Conservation (phyloP, 2,113 vertebrate species). For the Dipodomys ordii region DNA sequence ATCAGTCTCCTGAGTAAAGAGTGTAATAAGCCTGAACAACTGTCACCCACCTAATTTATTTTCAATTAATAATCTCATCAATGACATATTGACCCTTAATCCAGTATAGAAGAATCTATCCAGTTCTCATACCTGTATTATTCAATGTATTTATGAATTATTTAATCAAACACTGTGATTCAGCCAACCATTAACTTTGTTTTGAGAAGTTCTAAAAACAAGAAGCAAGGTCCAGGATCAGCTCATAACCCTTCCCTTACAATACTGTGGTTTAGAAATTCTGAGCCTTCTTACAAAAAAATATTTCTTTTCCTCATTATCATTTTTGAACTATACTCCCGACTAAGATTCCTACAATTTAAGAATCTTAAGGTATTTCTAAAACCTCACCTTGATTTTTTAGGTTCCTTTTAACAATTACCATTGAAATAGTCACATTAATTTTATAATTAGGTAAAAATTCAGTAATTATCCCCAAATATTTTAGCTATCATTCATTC, state of each 20-base stretch:
- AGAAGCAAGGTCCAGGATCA: background rate
- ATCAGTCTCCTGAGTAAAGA: too few relatives aligned
- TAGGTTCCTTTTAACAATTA: slow-evolving; percentile 16
- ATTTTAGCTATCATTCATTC: background rate
- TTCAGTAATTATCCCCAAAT: background rate
- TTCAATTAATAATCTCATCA: background rate
- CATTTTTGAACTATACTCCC: background rate
- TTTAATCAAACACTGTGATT: background rate
- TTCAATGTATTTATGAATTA: background rate
- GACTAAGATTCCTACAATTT: background rate
- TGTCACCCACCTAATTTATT: background rate
- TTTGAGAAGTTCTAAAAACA: background rate
- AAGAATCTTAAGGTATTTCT: background rate
- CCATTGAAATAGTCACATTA: background rate
- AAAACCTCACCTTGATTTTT: background rate
- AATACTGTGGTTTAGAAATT: background rate
- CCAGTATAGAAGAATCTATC: background rate
- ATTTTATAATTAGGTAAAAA: slow-evolving; percentile 7
- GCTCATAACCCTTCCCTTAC: background rate
- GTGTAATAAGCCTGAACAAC: background rate
- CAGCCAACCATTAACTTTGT: background rate
- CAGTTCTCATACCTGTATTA: background rate
- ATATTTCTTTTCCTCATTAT: background rate
- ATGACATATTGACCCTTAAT: background rate
- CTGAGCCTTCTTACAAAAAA: background rate